Conservation (phyloP, 1,140 invertebrate genomes). For the Venustaconcha ellipsiformis region DNA sequence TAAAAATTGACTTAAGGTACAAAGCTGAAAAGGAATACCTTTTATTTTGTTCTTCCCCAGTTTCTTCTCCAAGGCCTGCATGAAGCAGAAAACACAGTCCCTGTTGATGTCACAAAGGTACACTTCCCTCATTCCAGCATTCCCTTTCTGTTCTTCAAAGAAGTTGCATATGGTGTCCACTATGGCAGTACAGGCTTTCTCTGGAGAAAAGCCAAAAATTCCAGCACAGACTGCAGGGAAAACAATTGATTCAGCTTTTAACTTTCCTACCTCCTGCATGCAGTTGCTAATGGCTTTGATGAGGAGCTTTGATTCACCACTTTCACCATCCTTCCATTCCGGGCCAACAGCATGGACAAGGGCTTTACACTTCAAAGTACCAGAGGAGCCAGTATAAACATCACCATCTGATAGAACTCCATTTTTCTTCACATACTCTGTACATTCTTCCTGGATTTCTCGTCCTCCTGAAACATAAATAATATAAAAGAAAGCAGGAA, state of each 20-base stretch:
- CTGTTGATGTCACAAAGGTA: constrained; percentile 34
- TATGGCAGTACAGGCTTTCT: constrained; percentile 29
- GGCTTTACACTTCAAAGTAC: constrained; percentile 37
- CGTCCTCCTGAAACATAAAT: constrained; percentile 19
- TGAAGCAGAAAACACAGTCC: constrained; percentile 23
- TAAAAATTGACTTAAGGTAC: too few relatives aligned
- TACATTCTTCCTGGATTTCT: constrained; percentile 44
- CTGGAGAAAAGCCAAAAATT: constrained; percentile 46
- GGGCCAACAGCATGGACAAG: constrained; percentile 57
- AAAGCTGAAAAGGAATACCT: not conserved
- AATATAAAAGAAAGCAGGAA: too few relatives aligned
- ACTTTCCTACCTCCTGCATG: constrained; percentile 26
- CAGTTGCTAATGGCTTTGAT: constrained; percentile 33
- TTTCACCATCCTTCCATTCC: constrained; percentile 36
- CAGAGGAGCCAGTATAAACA: constrained; percentile 31
- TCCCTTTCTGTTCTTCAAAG: constrained; percentile 12
- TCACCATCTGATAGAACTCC: constrained; percentile 31
- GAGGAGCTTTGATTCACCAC: constrained; percentile 29
- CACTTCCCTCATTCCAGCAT: constrained; percentile 20
- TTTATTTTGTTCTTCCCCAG: constrained; percentile 10
- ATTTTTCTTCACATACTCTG: constrained; percentile 22
- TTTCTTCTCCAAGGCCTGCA: constrained; percentile 22
- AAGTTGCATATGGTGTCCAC: constrained; percentile 23
- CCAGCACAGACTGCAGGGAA: constrained; percentile 52
- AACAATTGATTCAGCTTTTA: constrained; percentile 30